Conservation (phyloP, 2,113 vertebrate genomes). For the Pomatorhinus ruficollis region DNA sequence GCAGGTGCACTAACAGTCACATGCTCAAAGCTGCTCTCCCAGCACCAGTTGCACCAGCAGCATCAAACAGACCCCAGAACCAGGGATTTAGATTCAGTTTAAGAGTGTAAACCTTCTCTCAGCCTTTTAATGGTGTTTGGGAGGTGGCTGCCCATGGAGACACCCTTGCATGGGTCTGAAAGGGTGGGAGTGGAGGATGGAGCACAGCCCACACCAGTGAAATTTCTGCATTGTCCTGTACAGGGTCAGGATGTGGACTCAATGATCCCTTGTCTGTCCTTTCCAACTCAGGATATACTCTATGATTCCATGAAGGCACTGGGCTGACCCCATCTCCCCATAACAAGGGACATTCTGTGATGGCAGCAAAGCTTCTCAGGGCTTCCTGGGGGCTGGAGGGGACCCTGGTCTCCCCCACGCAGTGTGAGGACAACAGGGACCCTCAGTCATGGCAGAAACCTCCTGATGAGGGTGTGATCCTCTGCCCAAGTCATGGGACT, state of each 20-base stretch:
- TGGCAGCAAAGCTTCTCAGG: not conserved
- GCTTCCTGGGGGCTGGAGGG: rapidly evolving
- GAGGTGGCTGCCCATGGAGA: not conserved
- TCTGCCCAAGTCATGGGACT: not conserved
- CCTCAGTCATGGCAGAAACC: not conserved
- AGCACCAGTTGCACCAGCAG: rapidly evolving
- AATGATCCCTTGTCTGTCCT: not conserved
- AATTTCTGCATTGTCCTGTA: not conserved
- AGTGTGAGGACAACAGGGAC: not conserved
- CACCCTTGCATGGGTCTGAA: rapidly evolving
- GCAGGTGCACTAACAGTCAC: rapidly evolving
- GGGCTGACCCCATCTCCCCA: not conserved
- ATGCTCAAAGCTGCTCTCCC: not conserved
- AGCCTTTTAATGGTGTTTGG: not conserved
- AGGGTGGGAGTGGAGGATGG: not conserved
- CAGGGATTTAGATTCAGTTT: not conserved
- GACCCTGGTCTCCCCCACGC: not conserved
- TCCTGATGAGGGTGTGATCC: not conserved
- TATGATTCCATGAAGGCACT: not conserved
- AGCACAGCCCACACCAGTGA: not conserved
- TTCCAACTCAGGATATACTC: not conserved
- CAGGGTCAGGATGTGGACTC: not conserved
- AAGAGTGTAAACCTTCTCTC: not conserved
- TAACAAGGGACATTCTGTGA: not conserved
- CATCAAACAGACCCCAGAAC: not conserved